These are phyloP conservation scores for Hycleus phaleratus DNA, from an alignment of 1,140 invertebrate species.

Conservation along the genomic window DNA sequence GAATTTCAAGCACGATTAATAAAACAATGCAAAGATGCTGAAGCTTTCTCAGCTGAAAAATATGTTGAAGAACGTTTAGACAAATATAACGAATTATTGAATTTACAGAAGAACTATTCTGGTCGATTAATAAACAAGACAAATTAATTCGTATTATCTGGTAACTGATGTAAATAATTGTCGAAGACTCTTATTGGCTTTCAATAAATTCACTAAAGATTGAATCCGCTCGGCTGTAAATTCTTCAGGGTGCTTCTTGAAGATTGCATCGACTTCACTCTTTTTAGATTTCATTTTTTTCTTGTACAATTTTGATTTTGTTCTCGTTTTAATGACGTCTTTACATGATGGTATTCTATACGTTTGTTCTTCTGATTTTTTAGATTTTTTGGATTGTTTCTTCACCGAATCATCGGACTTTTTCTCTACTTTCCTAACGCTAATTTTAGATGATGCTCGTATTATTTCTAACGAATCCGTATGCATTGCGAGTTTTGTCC, in stretches of 20 bases:
- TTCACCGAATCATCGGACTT: too few relatives aligned
- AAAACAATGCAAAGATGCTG: slow-evolving; percentile 58
- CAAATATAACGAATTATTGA: background rate
- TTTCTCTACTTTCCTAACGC: too few relatives aligned
- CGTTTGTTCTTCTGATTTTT: too few relatives aligned
- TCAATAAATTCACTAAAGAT: slow-evolving; percentile 30
- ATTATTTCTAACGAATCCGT: background rate
- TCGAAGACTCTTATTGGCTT: slow-evolving; percentile 31
- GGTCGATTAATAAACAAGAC: slow-evolving; percentile 2
- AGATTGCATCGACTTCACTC: too few relatives aligned
- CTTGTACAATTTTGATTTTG: too few relatives aligned
- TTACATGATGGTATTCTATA: too few relatives aligned
- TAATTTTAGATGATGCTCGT: background rate
- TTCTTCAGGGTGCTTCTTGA: slow-evolving; percentile 1
- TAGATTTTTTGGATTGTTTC: too few relatives aligned
- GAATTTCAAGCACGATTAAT: slow-evolving; percentile 63
- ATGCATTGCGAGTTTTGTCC: slow-evolving; percentile 3
- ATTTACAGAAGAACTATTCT: background rate
- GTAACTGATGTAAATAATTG: slow-evolving; percentile 29
- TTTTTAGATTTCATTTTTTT: too few relatives aligned
- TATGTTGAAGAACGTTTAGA: slow-evolving; percentile 50
- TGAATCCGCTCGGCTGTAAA: slow-evolving; percentile 32
- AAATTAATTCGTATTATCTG: background rate
- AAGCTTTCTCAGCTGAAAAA: slow-evolving; percentile 64
- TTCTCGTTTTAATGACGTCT: too few relatives aligned